These are phyloP conservation scores for Thunnus maccoyii DNA, from an alignment of 2,113 vertebrate genomes.

Conservation along the genomic window DNA sequence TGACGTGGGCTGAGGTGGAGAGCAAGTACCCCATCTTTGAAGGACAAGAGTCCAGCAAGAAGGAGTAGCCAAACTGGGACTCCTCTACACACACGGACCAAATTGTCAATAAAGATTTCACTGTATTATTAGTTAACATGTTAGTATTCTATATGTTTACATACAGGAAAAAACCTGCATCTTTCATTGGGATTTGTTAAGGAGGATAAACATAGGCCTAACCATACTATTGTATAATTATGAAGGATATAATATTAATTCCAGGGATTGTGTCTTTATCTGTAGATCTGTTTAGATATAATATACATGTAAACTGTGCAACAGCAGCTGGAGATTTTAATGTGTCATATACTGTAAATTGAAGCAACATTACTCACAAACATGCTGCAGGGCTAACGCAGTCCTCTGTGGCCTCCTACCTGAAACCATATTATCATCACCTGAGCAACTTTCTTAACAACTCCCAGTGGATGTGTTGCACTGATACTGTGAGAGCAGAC, in stretches of 20 bases:
- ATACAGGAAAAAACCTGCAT: too few relatives aligned
- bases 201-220: background rate
- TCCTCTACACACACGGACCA: too few relatives aligned
- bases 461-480: background rate
- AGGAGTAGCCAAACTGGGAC: constrained; percentile 75
- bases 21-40: constrained; percentile 92
- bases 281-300: too few relatives aligned
- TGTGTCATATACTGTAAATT: background rate
- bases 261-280: too few relatives aligned
- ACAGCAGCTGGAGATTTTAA: background rate
- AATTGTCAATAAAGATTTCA: too few relatives aligned
- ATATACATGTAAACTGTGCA: too few relatives aligned
- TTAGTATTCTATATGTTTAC: background rate
- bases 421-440: background rate
- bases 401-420: background rate
- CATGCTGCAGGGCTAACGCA: background rate
- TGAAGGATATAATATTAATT: too few relatives aligned
- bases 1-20: constrained; percentile 91
- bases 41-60: constrained; percentile 95
- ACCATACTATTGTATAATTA: too few relatives aligned
- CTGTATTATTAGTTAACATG: background rate
- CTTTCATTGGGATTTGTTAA: background rate
- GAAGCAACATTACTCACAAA: background rate
- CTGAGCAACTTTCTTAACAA: background rate
- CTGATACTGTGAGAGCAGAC: background rate